Evolutionary conservation across 2,888 invertebrate species (phyloP), one percentile per base, ranked within the genome.

Genomic region (Listrodromus nycthemerus): DNA sequence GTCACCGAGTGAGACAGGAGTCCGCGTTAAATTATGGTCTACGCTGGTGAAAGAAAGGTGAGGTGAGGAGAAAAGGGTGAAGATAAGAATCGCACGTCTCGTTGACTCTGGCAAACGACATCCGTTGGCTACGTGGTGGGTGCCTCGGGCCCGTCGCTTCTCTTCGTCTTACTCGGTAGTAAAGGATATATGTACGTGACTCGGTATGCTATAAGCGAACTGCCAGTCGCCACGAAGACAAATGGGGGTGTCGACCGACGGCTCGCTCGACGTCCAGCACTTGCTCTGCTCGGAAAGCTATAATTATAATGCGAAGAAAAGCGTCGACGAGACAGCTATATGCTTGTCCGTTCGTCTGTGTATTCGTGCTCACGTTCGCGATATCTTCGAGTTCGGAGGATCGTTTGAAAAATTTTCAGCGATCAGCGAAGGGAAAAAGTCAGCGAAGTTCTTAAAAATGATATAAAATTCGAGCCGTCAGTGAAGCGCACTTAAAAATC

Each of bases 221-320:
- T 85, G 87, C 85, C 89, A 87, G 86, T 87, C 85, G 80, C 81
- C 84, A 82, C 77, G 83, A 94, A 94, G 94, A 94, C 94, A 94
- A 94, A 94, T 94, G 94, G 92, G 93, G 93, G 93, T 94, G 94
- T 93, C 91, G 93, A 92, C 93, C 93, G 93, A 93, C 93, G 93
- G 93, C 93, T 88, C 92, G 91, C 92, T 77, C 83, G 80, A 74
- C 80, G 80, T 84, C 83, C 77, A 77, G 65, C 80, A 80, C 73
- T 77, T 65, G 93, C 93, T 94, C 93, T 94, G 93, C 93, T 93
- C 93, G 93, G 93, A 91, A 94, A 94, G 94, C 93, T 92, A 93
- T 94, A 94, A 94, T 94, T 94, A 94, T 93, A 93, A 93, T 94
- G 94, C 92, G 93, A 93, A 93, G 93, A 86, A 87, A 82, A 84